phyloP scores from a whole-genome alignment of 2,888 invertebrate species.

The Tridacna gigas region DNA sequence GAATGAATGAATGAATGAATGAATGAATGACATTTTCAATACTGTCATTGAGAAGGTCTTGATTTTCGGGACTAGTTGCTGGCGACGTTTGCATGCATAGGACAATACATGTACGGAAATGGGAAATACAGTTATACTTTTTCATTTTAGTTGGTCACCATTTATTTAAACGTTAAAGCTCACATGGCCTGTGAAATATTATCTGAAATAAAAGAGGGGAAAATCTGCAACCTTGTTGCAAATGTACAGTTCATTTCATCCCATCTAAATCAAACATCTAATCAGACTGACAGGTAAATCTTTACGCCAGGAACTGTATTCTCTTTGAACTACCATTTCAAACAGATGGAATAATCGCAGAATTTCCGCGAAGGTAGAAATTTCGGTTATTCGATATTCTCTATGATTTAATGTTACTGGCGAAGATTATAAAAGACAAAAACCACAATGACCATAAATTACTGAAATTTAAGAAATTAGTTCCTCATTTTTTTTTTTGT shows the following conservation, averaged over 20 bases:
- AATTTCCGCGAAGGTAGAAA: slow-evolving; percentile 18
- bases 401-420: slow-evolving; percentile 23
- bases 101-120: no score
- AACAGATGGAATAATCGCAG: slow-evolving; percentile 25
- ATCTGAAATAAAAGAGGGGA: no score
- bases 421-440: slow-evolving; percentile 22
- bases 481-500: slow-evolving; percentile 17
- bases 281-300: slow-evolving; percentile 25
- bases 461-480: slow-evolving; percentile 27
- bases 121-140: no score
- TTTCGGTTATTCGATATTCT: slow-evolving; percentile 2
- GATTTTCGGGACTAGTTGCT: no score
- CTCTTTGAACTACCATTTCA: slow-evolving; percentile 25
- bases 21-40: no score
- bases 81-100: no score
- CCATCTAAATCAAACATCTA: slow-evolving; percentile 13
- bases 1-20: no score
- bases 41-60: no score
- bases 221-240: slow-evolving; percentile 9
- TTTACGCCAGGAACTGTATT: slow-evolving; percentile 27
- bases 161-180: no score
- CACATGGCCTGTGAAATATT: no score
- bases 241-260: slow-evolving; percentile 6
- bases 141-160: no score
- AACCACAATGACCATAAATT: slow-evolving; percentile 23